Evolutionary conservation across 2,797 vertebrate species (phyloP), one percentile per base, ranked within the genome.

Genomic region (Enteromius mattozi): DNA sequence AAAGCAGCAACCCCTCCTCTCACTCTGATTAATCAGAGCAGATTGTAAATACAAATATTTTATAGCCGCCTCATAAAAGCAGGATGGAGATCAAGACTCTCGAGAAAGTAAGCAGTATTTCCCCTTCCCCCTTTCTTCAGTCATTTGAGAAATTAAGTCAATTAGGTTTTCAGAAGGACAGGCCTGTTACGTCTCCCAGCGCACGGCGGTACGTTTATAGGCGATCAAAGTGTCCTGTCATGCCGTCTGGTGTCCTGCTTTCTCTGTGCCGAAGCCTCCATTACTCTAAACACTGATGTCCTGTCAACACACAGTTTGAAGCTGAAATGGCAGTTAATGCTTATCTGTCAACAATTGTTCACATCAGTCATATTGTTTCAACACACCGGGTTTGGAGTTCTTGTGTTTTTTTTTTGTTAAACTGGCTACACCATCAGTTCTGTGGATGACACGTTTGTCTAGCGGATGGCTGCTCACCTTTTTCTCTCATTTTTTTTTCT

Each of bases 11-110:
- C 92, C 93, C 92, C 91, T 92, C 90, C 93, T 93, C 92, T 94
- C 91, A 88, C 91, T 92, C 92, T 95, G 95, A 96, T 96, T 95
- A 95, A 96, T 95, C 94, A 95, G 90, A 93, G 93, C 91, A 84
- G 92, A 95, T 92, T 95, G 94, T 95, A 95, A 95, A 95, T 93
- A 95, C 93, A 95, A 95, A 96, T 95, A 96, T 96, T 95, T 96
- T 94, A 96, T 94, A 92, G 94, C 92, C 78, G 89, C 88, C 93
- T 94, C 92, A 91, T 95, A 93, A 95, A 89, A 86, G 65, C 85
- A 30, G 87, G 77, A 87, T 63, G 79, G 89, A 82, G 88, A 85
- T 90, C 88, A 87, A 87, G 87, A 80, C 89, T 88, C 85, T 61
- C 37, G 21, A 84, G 86, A 87, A 90, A 90, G 85, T 80, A 86